A percentile compares a stretch with the other conserved stretches of the same genome.
Evolutionary conservation across 2,797 vertebrate genomes (phyloP).

Genomic region (Phoeniculus purpureus): DNA sequence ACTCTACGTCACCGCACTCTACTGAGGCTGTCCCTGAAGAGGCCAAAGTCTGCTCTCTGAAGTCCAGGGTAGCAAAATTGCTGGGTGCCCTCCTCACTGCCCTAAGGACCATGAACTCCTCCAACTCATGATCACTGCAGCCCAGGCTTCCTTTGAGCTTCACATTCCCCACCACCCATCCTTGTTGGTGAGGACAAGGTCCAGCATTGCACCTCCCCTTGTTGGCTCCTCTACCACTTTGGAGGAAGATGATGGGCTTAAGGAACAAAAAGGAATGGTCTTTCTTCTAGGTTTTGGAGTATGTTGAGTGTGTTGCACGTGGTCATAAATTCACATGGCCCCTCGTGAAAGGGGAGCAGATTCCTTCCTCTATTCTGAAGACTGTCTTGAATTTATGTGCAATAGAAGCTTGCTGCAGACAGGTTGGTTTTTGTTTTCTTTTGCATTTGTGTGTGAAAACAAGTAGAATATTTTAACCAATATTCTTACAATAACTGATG

Average conservation of each 20-base stretch:
- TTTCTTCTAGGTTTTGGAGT: conserved; percentile 44
- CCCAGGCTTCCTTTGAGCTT: too few species aligned
- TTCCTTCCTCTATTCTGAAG: conserved; percentile 60
- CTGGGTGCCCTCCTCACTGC: too few species aligned
- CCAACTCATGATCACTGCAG: too few species aligned
- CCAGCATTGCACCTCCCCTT: too few species aligned
- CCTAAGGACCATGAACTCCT: too few species aligned
- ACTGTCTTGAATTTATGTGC: conserved; percentile 83
- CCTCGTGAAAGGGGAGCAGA: conserved; percentile 63
- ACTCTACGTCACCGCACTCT: too few species aligned
- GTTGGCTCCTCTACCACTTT: too few species aligned
- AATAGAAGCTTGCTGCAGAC: conserved; percentile 28
- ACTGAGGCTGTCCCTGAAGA: too few species aligned
- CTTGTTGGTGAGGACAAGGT: too few species aligned
- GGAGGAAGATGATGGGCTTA: neutral
- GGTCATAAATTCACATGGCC: conserved; percentile 66
- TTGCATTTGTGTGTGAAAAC: conserved; percentile 64
- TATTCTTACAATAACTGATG: conserved; percentile 79
- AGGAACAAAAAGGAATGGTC: conserved; percentile 32
- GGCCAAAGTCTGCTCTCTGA: too few species aligned
- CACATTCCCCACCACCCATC: too few species aligned
- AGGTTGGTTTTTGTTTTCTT: conserved; percentile 29
- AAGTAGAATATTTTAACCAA: conserved; percentile 75
- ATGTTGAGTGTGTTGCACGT: conserved; percentile 8
- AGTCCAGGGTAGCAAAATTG: too few species aligned